Evolutionary conservation across 2,113 vertebrate genomes (phyloP), one percentile per base, ranked within the genome.

Genomic region (Lophius piscatorius): DNA sequence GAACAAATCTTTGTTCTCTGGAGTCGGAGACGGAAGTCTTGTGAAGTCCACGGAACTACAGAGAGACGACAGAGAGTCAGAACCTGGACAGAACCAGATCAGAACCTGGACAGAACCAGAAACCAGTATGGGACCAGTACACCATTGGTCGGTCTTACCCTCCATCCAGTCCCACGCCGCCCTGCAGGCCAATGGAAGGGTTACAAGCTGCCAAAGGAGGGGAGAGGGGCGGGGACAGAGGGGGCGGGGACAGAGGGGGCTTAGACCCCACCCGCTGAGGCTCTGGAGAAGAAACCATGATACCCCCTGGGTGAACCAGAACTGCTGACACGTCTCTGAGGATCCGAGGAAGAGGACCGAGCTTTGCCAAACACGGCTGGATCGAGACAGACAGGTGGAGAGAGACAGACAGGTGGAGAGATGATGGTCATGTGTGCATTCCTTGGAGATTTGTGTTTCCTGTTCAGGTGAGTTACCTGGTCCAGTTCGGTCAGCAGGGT

Each of bases 1-100:
- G 91, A 98, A 99, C 88, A 98, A 91, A 83, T 99, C 97, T 92
- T 98, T 98, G 94, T 99, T 99, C 92, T 98, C 97, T 41, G 96
- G 95, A 86, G 97, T 99, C 54, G 97, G 97, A 85, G 97, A 99
- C 13, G 97, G 97, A 88, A 99, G 94, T 84, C 97, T 92, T 81
- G 97, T 99, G 91, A 98, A 98, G 88, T 99, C 97, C 88, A 98
- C 93, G 90, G 97, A 91, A 86, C 97, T 99, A 90, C 41, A 67
- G 29, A 57, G 85, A 60, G 14, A 77, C 14, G n/a, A 47, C 7
- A 51, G 18, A 47, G 24, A 21, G 2, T 20, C 3, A 50, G 31
- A 1, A 24, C n/a, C 3, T 3, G 12, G n/a, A n/a, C n/a, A n/a
- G n/a, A n/a, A n/a, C n/a, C n/a, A n/a, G n/a, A n/a, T n/a, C n/a